A percentile compares a stretch with the other conserved stretches of the same genome.
These are phyloP conservation scores for Geodia barretti DNA, from an alignment of 37 sponge, comb jelly and placozoan species.

Conservation along the genomic window DNA sequence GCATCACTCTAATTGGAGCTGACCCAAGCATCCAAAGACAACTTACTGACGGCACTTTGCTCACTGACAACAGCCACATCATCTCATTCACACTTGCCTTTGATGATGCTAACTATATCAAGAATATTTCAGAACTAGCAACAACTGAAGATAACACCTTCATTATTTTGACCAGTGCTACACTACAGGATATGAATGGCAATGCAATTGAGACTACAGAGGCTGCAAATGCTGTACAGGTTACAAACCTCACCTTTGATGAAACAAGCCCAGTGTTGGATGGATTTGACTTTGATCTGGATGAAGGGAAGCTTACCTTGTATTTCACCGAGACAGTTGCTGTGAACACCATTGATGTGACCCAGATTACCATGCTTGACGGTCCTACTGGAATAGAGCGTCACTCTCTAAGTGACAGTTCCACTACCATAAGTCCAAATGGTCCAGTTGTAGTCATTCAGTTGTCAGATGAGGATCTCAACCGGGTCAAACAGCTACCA, in stretches of 20 bases:
- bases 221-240: conserved; percentile 28
- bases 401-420: conserved; percentile 51
- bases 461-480: conserved; percentile 76
- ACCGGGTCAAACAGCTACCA: conserved; percentile 74
- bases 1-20: conserved; percentile 61
- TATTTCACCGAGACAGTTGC: conserved; percentile 84
- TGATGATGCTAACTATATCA: conserved; percentile 85
- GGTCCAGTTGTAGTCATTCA: conserved; percentile 66
- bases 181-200: conserved; percentile 69
- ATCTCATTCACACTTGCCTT: conserved; percentile 50
- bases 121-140: conserved; percentile 60
- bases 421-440: conserved; percentile 39
- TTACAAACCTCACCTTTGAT: conserved; percentile 47
- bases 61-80: conserved; percentile 40
- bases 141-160: conserved; percentile 48
- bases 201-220: conserved; percentile 60
- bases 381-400: background rate
- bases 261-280: conserved; percentile 37
- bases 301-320: conserved; percentile 60
- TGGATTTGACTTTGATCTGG: conserved; percentile 75
- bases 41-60: conserved; percentile 60
- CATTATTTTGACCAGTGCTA: conserved; percentile 62
- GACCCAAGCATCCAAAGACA: conserved; percentile 26
- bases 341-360: conserved; percentile 66
- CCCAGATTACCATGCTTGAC: conserved; percentile 61